Percentiles rank a stretch among this genome's conserved stretches.
phyloP scores from a whole-genome alignment of 2,888 invertebrate species.

The Physocephala rufipes region DNA sequence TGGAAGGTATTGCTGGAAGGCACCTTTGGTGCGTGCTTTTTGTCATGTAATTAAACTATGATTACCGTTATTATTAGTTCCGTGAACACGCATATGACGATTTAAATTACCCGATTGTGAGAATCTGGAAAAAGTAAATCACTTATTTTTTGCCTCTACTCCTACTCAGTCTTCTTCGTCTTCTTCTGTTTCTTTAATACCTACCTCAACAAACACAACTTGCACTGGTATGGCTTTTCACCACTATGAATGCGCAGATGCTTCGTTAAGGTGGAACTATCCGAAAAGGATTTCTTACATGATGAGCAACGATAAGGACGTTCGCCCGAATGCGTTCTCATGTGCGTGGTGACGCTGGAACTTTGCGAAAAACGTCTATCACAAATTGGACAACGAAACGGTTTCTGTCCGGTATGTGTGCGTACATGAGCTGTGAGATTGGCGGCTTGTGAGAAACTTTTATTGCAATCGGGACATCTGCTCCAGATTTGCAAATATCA shows the following conservation, averaged over 20 bases:
- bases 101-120: conserved; percentile 99
- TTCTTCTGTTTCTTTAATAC: conserved; percentile 34
- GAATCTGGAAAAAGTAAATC: conserved; percentile 70
- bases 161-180: not conserved
- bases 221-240: conserved; percentile 98
- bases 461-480: conserved; percentile 89
- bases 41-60: conserved; percentile 71
- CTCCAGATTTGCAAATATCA: no score
- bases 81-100: conserved; percentile 98
- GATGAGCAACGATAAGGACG: conserved; percentile 94
- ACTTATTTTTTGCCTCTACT: not conserved
- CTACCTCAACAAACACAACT: conserved; percentile 87
- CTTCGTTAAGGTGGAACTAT: conserved; percentile 97
- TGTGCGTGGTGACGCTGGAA: conserved; percentile 95
- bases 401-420: conserved; percentile 95
- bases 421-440: conserved; percentile 95
- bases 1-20: conserved; percentile 55
- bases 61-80: conserved; percentile 68
- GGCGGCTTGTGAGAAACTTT: conserved; percentile 97
- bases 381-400: conserved; percentile 97
- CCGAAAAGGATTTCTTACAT: conserved; percentile 98
- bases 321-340: conserved; percentile 98
- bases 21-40: conserved; percentile 63
- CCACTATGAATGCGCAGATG: conserved; percentile 81
- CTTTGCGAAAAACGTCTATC: conserved; percentile 97